Evolutionary conservation across 2,113 vertebrate genomes (phyloP), one percentile per base, ranked within the genome.

Genomic region (Petrocephalus zakoni): DNA sequence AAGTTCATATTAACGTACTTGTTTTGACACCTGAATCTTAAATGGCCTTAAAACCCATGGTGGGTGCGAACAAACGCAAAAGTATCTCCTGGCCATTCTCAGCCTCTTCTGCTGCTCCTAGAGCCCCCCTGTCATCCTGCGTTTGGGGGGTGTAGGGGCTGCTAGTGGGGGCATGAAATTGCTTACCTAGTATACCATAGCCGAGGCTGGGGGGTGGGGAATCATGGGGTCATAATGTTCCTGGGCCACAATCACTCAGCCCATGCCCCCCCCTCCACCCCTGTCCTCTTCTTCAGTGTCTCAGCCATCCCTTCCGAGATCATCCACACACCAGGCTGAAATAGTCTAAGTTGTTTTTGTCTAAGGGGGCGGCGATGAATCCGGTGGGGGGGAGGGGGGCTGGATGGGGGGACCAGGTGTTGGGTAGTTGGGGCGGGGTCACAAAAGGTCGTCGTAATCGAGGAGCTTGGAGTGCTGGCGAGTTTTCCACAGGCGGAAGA

Each of bases 401-500:
- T 22, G 22, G 22, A 22, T 2, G 2, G 58, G 10, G 10, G 61
- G 42, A 42, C 42, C 61, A 9, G n/a, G 61, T 64, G 61, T 4
- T 51, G 47, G 6, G 8, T 17, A 34, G 37, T 21, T 25, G 34
- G 52, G 52, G 34, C 52, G 21, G 68, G 92, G 93, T 97, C 96
- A 96, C 90, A 96, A 94, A 86, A 98, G 96, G 58, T 98, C 98
- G 88, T 99, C 98, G 0, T 98, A 97, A 93, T 98, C 98, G 94
- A 99, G 95, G 25, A 98, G 96, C 88, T 99, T 99, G 6, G 98
- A 99, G 94, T 99, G 98, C 95, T 99, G 98, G 37, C 97, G 97
- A 5, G 98, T 98, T 94, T 99, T 99, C 98, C 98, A 99, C 85
- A 99, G 96, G 87, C 98, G 97, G 92, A 98, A 99, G 90, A 99